Evolutionary conservation across 2,113 vertebrate genomes (phyloP).

Genomic region (Sphaerodactylus townsendi): DNA sequence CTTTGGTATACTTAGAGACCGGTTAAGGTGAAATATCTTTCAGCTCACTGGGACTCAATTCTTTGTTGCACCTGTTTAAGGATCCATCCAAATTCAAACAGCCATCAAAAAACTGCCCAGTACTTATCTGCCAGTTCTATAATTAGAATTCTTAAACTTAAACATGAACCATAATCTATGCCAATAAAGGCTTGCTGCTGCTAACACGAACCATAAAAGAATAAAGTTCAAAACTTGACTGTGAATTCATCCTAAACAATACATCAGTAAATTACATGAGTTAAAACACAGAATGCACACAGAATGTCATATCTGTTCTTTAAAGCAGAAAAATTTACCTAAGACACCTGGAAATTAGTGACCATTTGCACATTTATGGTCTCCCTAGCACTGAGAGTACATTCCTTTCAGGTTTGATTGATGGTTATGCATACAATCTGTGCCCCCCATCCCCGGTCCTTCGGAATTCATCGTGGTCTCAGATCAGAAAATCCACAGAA

Average conservation of each 20-base stretch:
- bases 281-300: background rate
- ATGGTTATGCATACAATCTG: too few species aligned
- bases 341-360: background rate
- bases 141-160: background rate
- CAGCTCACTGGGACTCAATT: slow-evolving; percentile 63
- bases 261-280: background rate
- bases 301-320: background rate
- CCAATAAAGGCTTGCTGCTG: too few species aligned
- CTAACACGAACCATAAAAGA: background rate
- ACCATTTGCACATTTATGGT: too few species aligned
- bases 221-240: background rate
- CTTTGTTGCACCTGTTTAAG: background rate
- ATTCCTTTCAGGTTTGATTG: too few species aligned
- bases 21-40: slow-evolving; percentile 62
- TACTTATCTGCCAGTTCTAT: background rate
- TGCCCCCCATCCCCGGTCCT: too few species aligned
- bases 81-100: slow-evolving; percentile 30
- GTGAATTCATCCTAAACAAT: background rate
- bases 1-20: slow-evolving; percentile 77
- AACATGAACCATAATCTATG: too few species aligned
- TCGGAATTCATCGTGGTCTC: too few species aligned
- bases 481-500: too few species aligned
- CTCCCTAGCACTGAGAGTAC: too few species aligned
- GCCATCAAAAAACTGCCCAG: background rate
- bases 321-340: background rate